A percentile compares a stretch with the other conserved stretches of the same genome.
phyloP scores from a whole-genome alignment of 2,113 vertebrate species.

The Amphiprion ocellaris region DNA sequence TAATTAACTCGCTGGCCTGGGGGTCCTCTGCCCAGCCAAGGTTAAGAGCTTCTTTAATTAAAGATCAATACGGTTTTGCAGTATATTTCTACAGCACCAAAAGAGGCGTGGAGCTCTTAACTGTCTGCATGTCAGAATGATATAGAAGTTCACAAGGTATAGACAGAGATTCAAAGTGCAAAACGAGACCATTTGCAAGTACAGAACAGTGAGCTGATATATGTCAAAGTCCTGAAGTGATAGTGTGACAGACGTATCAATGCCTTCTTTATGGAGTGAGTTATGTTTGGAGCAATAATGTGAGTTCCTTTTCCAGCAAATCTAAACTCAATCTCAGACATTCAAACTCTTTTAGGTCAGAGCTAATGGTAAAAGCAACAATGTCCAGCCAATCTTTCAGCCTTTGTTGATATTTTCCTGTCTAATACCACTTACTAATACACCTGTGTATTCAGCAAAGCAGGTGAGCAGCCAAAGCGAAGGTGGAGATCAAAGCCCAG shows the following conservation, averaged over 20 bases:
- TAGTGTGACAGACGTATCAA: constrained; percentile 35
- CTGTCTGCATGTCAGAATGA: constrained; percentile 70
- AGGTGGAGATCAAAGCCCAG: constrained; percentile 54
- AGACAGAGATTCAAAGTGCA: constrained; percentile 56
- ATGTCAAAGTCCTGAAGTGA: constrained; percentile 41
- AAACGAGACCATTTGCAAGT: constrained; percentile 57
- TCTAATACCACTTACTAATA: constrained; percentile 33
- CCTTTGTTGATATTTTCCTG: constrained; percentile 35
- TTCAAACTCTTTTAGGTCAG: constrained; percentile 1
- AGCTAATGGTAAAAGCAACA: constrained; percentile 29
- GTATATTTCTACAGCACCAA: constrained; percentile 81
- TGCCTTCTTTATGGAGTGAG: constrained; percentile 21
- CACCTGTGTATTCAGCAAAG: constrained; percentile 42
- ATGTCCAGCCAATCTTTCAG: not conserved
- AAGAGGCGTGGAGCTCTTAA: constrained; percentile 77
- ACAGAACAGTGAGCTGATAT: constrained; percentile 29
- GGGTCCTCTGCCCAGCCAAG: constrained; percentile 83
- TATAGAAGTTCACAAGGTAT: constrained; percentile 62
- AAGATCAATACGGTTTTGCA: constrained; percentile 87
- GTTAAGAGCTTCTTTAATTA: constrained; percentile 90
- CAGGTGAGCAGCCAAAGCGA: constrained; percentile 12
- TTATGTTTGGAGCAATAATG: constrained; percentile 13
- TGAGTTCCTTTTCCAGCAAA: constrained; percentile 19
- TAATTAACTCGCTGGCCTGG: constrained; percentile 86
- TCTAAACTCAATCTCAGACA: constrained; percentile 21